A percentile compares a stretch with the other conserved stretches of the same genome.
Evolutionary conservation across 2,888 invertebrate genomes (phyloP).

Genomic region (Beris chalybata): DNA sequence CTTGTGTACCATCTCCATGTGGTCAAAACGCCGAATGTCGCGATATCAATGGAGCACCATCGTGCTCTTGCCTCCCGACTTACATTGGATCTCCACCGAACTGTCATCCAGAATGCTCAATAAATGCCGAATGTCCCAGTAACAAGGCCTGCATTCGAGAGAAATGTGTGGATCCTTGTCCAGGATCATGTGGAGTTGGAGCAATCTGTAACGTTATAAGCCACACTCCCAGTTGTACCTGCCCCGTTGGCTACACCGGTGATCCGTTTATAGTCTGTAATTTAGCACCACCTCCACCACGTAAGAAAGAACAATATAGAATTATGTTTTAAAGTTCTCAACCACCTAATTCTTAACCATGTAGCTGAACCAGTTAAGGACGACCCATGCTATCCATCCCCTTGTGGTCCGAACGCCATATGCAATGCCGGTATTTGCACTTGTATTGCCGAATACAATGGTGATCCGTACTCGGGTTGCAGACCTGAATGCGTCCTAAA

Average conservation of each 20-base stretch:
- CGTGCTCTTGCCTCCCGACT: constrained; percentile 70
- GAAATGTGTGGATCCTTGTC: constrained; percentile 71
- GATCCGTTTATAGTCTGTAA: constrained; percentile 65
- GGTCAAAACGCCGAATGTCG: constrained; percentile 73
- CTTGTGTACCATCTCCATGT: constrained; percentile 74
- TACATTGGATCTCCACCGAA: constrained; percentile 73
- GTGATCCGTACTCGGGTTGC: constrained; percentile 70
- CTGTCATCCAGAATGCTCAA: constrained; percentile 77
- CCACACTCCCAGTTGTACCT: constrained; percentile 71
- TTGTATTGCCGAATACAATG: constrained; percentile 70
- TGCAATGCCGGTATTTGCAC: constrained; percentile 70
- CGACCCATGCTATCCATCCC: constrained; percentile 69
- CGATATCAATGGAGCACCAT: constrained; percentile 58
- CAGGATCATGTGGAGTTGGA: constrained; percentile 65
- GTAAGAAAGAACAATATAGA: constrained; percentile 44
- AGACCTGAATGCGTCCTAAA: constrained; percentile 72
- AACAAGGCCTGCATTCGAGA: constrained; percentile 73
- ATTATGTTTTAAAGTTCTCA: no score
- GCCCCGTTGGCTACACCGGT: constrained; percentile 64
- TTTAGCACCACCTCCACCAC: constrained; percentile 55
- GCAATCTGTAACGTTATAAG: constrained; percentile 68
- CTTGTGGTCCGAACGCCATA: constrained; percentile 76
- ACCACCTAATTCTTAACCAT: constrained; percentile 38
- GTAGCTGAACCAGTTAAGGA: constrained; percentile 54
- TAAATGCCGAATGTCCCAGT: constrained; percentile 70